phyloP scores from a whole-genome alignment of 2,888 invertebrate species.

The Caradrina kadenii region DNA sequence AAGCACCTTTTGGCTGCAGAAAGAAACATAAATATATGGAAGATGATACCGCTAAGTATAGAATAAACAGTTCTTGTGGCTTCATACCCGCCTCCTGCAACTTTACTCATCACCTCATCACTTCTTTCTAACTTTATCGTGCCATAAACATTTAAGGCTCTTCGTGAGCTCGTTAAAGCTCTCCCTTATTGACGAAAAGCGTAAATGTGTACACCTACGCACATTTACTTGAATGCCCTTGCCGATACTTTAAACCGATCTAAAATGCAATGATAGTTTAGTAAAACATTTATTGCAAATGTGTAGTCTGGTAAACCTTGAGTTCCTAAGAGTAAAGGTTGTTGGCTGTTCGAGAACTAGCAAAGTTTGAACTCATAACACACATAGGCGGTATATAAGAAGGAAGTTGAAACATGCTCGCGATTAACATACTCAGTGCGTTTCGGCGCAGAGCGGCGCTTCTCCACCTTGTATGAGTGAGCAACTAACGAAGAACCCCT shows the following conservation, averaged over 20 bases:
- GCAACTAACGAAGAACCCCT: constrained; percentile 86
- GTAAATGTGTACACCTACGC: constrained; percentile 15
- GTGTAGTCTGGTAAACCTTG: neutral
- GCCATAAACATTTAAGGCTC: constrained; percentile 36
- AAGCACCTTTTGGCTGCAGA: constrained; percentile 40
- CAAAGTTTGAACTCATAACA: constrained; percentile 46
- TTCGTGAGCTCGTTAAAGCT: constrained; percentile 22
- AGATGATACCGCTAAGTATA: constrained; percentile 51
- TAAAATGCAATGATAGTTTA: neutral
- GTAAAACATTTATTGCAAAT: constrained; percentile 10
- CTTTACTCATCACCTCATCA: constrained; percentile 36
- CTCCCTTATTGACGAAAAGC: constrained; percentile 19
- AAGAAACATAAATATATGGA: constrained; percentile 47
- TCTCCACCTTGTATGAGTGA: constrained; percentile 80
- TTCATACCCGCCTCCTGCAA: constrained; percentile 40
- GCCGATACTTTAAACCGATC: constrained; percentile 1
- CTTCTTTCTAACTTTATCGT: constrained; percentile 47
- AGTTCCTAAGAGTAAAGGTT: neutral
- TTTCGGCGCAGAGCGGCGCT: constrained; percentile 60
- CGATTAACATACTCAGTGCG: constrained; percentile 70
- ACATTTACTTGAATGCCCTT: constrained; percentile 24
- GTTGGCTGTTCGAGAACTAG: constrained; percentile 10
- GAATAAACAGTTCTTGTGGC: constrained; percentile 43
- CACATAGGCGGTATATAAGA: constrained; percentile 53
- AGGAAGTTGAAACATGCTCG: constrained; percentile 63